Conservation (phyloP, 2,797 vertebrate genomes). For the Danio kyathit region DNA sequence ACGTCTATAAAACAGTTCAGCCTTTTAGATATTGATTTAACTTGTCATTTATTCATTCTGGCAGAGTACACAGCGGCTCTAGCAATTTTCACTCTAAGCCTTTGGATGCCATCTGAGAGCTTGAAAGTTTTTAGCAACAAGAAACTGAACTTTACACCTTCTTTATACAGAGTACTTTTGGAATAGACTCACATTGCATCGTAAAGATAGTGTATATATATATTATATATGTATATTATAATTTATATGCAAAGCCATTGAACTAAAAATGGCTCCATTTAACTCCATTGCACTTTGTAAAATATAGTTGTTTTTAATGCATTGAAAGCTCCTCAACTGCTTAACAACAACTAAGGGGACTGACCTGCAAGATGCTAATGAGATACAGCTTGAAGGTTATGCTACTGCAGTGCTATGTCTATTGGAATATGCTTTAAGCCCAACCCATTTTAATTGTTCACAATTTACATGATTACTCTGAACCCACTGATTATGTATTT, state of each 20-base stretch:
- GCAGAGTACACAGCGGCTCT: background rate
- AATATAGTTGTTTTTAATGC: background rate
- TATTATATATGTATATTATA: background rate
- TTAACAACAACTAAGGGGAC: slow-evolving; percentile 19
- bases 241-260: background rate
- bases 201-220: background rate
- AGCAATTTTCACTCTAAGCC: background rate
- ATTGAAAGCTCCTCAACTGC: slow-evolving; percentile 25
- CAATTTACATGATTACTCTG: slow-evolving; percentile 64
- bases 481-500: slow-evolving; percentile 61
- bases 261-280: background rate
- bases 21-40: background rate
- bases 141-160: background rate
- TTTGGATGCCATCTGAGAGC: background rate
- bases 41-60: background rate
- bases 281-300: background rate
- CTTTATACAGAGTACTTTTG: background rate
- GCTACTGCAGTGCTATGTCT: slow-evolving; percentile 4
- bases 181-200: background rate
- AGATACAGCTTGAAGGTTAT: slow-evolving; percentile 28
- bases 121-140: background rate
- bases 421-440: slow-evolving; percentile 36
- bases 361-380: slow-evolving; percentile 40
- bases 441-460: slow-evolving; percentile 43
- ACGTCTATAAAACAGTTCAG: background rate